A percentile compares a stretch with the other conserved stretches of the same genome.
Evolutionary conservation across 1,140 invertebrate genomes (phyloP).

Genomic region (Aphaenogaster ashmeadi): DNA sequence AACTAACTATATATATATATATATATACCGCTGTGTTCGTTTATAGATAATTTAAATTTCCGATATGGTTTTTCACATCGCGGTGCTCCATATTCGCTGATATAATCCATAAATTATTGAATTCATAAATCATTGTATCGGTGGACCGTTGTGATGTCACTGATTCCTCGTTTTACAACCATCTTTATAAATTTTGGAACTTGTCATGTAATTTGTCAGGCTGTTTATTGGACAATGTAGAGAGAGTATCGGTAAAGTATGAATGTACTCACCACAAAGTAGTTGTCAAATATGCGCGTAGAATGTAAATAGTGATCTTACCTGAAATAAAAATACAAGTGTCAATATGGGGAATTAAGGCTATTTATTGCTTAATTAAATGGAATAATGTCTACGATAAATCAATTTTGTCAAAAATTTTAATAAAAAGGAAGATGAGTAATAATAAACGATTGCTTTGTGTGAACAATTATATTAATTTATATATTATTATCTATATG

Average conservation of each 20-base stretch:
- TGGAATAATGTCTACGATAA: neutral
- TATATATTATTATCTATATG: neutral
- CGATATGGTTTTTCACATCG: neutral
- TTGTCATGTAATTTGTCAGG: neutral
- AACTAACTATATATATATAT: neutral
- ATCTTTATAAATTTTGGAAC: neutral
- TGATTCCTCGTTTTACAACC: neutral
- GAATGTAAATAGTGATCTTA: constrained; percentile 51
- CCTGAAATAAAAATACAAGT: constrained; percentile 61
- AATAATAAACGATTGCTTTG: neutral
- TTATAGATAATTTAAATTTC: constrained; percentile 44
- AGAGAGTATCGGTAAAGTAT: too few species aligned
- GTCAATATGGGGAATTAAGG: neutral
- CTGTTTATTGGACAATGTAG: too few species aligned
- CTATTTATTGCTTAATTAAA: neutral
- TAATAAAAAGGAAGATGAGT: neutral
- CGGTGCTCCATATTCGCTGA: neutral
- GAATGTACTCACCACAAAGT: constrained; percentile 66
- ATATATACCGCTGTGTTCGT: neutral
- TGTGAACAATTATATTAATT: neutral
- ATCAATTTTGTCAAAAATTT: constrained; percentile 17
- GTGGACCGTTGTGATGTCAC: neutral
- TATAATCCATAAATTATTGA: neutral
- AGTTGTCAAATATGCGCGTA: neutral
- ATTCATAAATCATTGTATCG: neutral